Percentiles rank a stretch among this genome's conserved stretches.
Conservation (phyloP, 2,113 vertebrate species). For the Elephantulus edwardii region DNA sequence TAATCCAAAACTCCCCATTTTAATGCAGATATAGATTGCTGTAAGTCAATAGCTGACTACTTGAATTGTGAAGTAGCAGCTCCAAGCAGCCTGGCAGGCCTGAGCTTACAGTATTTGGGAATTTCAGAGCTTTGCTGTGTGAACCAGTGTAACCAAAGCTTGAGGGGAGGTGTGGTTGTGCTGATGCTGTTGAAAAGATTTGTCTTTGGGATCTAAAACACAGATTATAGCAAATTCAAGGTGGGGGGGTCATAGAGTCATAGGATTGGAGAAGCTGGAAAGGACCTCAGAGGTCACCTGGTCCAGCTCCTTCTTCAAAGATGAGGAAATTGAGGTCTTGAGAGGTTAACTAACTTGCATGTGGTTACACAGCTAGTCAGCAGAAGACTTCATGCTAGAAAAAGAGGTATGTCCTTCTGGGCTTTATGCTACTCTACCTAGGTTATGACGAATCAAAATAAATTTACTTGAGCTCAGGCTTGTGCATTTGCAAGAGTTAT, state of each 20-base stretch:
- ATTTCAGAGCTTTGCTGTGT: constrained; percentile 81
- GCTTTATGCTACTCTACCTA: not conserved
- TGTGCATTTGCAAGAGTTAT: not conserved
- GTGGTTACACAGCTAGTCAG: constrained; percentile 35
- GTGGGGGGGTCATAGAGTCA: not conserved
- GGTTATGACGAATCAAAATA: constrained; percentile 9
- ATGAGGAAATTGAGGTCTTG: constrained; percentile 61
- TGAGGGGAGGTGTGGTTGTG: constrained; percentile 51
- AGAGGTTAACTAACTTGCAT: constrained; percentile 64
- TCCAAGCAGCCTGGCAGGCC: constrained; percentile 81
- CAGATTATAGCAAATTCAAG: constrained; percentile 61
- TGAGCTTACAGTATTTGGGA: constrained; percentile 83
- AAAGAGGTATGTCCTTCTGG: not conserved
- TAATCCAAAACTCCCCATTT: constrained; percentile 90
- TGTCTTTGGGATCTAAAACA: constrained; percentile 56
- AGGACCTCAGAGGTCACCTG: constrained; percentile 34
- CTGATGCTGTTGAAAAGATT: constrained; percentile 67
- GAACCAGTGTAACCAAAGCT: constrained; percentile 70
- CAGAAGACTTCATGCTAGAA: not conserved
- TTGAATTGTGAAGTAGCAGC: constrained; percentile 87
- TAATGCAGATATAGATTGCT: constrained; percentile 91
- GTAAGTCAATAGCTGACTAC: constrained; percentile 88
- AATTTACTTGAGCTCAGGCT: not conserved
- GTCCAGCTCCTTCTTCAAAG: constrained; percentile 37
- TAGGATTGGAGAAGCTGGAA: not conserved